Evolutionary conservation across 2,888 invertebrate species (phyloP).

Genomic region (Limnephilus lunatus): DNA sequence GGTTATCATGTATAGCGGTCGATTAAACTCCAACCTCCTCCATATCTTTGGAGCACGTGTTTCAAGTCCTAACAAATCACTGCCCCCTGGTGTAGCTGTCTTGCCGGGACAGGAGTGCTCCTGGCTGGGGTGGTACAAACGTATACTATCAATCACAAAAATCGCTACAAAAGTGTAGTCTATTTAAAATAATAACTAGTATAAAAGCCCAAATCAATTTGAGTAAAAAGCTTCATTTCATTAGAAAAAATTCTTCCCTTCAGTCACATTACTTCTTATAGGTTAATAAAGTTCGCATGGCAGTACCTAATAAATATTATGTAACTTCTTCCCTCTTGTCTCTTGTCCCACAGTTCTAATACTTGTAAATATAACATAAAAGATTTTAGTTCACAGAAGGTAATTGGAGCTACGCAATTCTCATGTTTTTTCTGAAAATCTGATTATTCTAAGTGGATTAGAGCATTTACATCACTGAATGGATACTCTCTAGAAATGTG

Average conservation of each 20-base stretch:
- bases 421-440: background rate
- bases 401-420: background rate
- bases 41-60: too few relatives aligned
- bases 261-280: background rate
- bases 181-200: background rate
- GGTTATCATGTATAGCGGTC: too few relatives aligned
- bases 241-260: background rate
- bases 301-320: background rate
- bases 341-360: background rate
- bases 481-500: too few relatives aligned
- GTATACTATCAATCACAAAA: too few relatives aligned
- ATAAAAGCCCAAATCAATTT: background rate
- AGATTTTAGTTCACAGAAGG: background rate
- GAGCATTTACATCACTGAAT: background rate
- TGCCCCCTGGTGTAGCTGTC: too few relatives aligned
- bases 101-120: too few relatives aligned
- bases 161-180: background rate
- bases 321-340: background rate
- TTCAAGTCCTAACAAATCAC: too few relatives aligned
- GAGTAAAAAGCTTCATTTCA: background rate
- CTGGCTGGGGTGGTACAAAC: too few relatives aligned
- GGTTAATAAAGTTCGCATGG: background rate
- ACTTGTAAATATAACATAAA: conserved; percentile 2
- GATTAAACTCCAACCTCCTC: too few relatives aligned
- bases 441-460: conserved; percentile 20